These are phyloP conservation scores for Poecilia gillii DNA, from an alignment of 2,797 vertebrate species.

Conservation along the genomic window DNA sequence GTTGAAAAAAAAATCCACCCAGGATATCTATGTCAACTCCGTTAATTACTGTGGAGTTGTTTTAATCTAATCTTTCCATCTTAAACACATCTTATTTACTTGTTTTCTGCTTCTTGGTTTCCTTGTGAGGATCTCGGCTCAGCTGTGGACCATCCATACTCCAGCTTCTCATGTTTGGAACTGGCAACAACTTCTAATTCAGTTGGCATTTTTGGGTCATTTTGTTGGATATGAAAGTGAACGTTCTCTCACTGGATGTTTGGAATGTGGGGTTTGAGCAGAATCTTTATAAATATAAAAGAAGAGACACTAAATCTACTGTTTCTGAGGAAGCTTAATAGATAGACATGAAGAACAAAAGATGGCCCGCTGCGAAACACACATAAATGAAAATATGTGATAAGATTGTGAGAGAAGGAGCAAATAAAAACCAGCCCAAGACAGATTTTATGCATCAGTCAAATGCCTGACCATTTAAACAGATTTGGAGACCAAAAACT, in stretches of 20 bases:
- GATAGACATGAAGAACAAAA: background rate
- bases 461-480: slow-evolving; percentile 33
- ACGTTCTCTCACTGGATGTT: background rate
- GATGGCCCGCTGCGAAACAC: background rate
- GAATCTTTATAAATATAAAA: background rate
- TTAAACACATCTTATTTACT: too few relatives aligned
- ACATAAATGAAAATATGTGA: background rate
- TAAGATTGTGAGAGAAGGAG: background rate
- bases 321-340: background rate
- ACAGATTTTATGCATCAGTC: slow-evolving; percentile 11
- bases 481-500: slow-evolving; percentile 20
- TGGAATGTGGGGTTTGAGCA: background rate
- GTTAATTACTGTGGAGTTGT: too few relatives aligned
- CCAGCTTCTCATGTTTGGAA: too few relatives aligned
- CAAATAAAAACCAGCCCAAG: background rate
- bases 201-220: background rate
- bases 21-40: too few relatives aligned
- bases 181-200: background rate
- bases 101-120: too few relatives aligned
- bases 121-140: too few relatives aligned
- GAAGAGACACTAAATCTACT: background rate
- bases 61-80: too few relatives aligned
- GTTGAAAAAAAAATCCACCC: too few relatives aligned
- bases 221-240: background rate
- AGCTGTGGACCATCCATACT: too few relatives aligned